A percentile compares a stretch with the other conserved stretches of the same genome.
These are phyloP conservation scores for Oncorhynchus nerka DNA, from an alignment of 2,113 vertebrate species.

Conservation along the genomic window DNA sequence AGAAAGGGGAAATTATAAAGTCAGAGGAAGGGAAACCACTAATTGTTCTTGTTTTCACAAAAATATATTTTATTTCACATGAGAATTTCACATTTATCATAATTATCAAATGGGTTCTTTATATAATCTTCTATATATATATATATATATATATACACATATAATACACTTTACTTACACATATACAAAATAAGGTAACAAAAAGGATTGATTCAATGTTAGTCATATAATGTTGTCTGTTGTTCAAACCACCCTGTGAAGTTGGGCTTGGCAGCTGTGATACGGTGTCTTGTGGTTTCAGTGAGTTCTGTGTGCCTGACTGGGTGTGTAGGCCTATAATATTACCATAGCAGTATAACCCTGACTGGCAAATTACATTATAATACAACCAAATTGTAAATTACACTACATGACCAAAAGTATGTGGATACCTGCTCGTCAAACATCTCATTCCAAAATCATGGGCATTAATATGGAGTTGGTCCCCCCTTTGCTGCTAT, in stretches of 20 bases:
- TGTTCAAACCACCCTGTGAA: conserved; percentile 47
- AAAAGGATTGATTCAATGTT: conserved; percentile 53
- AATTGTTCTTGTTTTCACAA: conserved; percentile 59
- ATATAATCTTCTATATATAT: conserved; percentile 62
- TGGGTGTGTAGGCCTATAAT: background rate
- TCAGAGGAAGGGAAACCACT: background rate
- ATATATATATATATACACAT: conserved; percentile 23
- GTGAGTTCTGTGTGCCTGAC: background rate
- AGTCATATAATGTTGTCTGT: conserved; percentile 58
- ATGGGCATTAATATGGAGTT: too few relatives aligned
- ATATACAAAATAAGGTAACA: conserved; percentile 69
- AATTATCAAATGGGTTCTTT: conserved; percentile 70
- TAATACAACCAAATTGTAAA: too few relatives aligned
- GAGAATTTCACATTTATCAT: conserved; percentile 75
- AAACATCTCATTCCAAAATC: too few relatives aligned
- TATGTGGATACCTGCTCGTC: too few relatives aligned
- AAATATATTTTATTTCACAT: conserved; percentile 72
- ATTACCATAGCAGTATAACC: background rate
- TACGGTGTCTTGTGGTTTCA: conserved; percentile 36
- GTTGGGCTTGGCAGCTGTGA: conserved; percentile 54
- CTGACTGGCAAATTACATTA: too few relatives aligned
- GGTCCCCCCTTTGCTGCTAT: too few relatives aligned
- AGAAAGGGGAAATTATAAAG: background rate
- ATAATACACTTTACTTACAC: conserved; percentile 51
- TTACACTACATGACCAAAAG: too few relatives aligned